Conservation (phyloP, 2,888 invertebrate genomes). For the Drosophila borealis region DNA sequence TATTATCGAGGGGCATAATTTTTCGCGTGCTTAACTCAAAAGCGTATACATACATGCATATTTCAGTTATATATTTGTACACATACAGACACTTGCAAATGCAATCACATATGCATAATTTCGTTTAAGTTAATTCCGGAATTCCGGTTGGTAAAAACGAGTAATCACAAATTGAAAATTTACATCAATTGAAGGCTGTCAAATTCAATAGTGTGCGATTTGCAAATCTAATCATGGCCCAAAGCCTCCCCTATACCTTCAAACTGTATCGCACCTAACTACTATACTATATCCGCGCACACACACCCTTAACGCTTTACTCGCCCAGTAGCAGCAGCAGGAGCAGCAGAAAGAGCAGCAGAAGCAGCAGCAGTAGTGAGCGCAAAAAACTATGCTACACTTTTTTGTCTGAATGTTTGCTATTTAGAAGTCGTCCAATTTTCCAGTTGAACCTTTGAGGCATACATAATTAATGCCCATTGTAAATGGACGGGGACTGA, state of each 20-base stretch:
- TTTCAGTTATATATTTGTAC: not conserved
- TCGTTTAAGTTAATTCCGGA: slow-evolving; percentile 38
- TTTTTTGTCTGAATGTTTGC: slow-evolving; percentile 46
- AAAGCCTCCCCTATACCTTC: not conserved
- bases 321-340: not conserved
- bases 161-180: slow-evolving; percentile 55
- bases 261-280: too few relatives aligned
- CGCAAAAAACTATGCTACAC: slow-evolving; percentile 54
- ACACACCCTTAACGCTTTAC: slow-evolving; percentile 2
- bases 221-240: slow-evolving; percentile 55
- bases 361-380: not conserved
- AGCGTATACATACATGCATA: slow-evolving; percentile 9
- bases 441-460: slow-evolving; percentile 53
- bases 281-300: not conserved
- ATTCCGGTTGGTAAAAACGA: slow-evolving; percentile 35
- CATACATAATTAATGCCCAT: slow-evolving; percentile 63
- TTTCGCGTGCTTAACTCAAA: slow-evolving; percentile 34
- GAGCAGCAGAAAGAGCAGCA: too few relatives aligned
- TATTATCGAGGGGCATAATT: slow-evolving; percentile 18
- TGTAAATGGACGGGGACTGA: slow-evolving; percentile 47
- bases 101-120: slow-evolving; percentile 20
- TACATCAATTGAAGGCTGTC: slow-evolving; percentile 52
- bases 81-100: not conserved
- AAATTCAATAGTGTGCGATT: slow-evolving; percentile 57
- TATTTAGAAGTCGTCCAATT: slow-evolving; percentile 34